A percentile compares a stretch with the other conserved stretches of the same genome.
phyloP scores from a whole-genome alignment of 1,140 invertebrate species.

The Papilio polyxenes region DNA sequence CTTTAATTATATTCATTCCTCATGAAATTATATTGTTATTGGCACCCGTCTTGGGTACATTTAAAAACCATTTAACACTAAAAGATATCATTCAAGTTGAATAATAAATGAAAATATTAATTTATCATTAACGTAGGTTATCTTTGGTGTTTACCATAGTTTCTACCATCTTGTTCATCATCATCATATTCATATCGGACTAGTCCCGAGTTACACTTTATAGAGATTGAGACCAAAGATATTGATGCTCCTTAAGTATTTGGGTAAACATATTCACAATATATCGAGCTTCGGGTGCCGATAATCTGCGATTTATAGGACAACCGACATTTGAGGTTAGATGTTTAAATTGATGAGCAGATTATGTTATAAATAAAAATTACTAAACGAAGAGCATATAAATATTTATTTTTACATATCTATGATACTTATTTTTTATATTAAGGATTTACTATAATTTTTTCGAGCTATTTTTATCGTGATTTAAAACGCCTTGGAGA shows the following conservation, averaged over 20 bases:
- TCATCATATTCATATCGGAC: background rate
- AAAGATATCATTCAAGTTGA: background rate
- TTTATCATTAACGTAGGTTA: background rate
- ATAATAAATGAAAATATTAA: background rate
- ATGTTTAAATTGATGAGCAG: background rate
- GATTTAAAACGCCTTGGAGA: conserved; percentile 1
- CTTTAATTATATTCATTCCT: background rate
- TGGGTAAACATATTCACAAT: conserved; percentile 9
- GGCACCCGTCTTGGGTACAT: background rate
- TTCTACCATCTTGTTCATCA: too few species aligned
- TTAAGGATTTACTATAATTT: background rate
- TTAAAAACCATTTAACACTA: background rate
- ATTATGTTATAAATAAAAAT: background rate
- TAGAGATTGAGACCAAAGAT: background rate
- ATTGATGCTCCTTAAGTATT: background rate
- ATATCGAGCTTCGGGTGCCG: background rate
- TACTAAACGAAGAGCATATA: background rate
- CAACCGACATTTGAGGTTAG: background rate
- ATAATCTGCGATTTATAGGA: background rate
- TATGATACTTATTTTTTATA: background rate
- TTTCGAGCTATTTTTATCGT: background rate
- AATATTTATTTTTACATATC: background rate
- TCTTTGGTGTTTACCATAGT: background rate
- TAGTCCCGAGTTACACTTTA: background rate
- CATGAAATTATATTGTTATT: background rate